Percentiles rank a stretch among this genome's conserved stretches.
phyloP scores from a whole-genome alignment of 2,888 invertebrate species.

The Electrophaes corylata region DNA sequence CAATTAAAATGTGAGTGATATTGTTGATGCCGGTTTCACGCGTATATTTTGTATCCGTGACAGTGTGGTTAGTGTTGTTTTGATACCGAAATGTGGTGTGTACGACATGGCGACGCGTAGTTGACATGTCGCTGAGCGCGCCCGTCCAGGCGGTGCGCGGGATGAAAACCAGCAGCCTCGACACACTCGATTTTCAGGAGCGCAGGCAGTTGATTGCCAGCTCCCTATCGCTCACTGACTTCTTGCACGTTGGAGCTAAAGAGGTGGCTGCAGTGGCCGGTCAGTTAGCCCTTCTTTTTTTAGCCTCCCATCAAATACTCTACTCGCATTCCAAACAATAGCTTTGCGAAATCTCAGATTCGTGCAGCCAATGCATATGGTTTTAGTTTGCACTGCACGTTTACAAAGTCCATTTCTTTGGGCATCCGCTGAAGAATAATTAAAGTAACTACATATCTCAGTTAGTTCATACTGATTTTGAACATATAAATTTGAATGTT shows the following conservation, averaged over 20 bases:
- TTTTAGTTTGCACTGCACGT: slow-evolving; percentile 39
- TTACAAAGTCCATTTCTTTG: slow-evolving; percentile 30
- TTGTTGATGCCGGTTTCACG: slow-evolving; percentile 58
- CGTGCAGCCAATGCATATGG: slow-evolving; percentile 50
- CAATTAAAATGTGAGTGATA: slow-evolving; percentile 57
- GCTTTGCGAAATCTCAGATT: slow-evolving; percentile 69
- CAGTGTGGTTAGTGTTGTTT: slow-evolving; percentile 65
- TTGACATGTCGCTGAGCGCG: slow-evolving; percentile 83
- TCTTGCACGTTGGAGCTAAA: slow-evolving; percentile 89
- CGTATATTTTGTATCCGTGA: slow-evolving; percentile 69
- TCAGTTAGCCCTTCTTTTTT: slow-evolving; percentile 63
- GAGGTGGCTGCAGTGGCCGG: slow-evolving; percentile 82
- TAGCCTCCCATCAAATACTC: slow-evolving; percentile 45
- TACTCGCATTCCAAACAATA: slow-evolving; percentile 70
- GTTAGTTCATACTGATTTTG: slow-evolving; percentile 11
- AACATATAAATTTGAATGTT: too few species aligned
- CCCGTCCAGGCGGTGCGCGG: slow-evolving; percentile 82
- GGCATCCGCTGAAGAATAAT: slow-evolving; percentile 35
- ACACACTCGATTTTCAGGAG: slow-evolving; percentile 96
- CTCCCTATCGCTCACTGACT: slow-evolving; percentile 93
- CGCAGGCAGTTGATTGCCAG: slow-evolving; percentile 95
- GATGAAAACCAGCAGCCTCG: slow-evolving; percentile 91
- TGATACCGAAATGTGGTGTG: slow-evolving; percentile 60
- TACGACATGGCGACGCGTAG: slow-evolving; percentile 75
- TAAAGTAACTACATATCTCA: slow-evolving; percentile 26